These are phyloP conservation scores for Nomada fucata DNA, from an alignment of 2,888 invertebrate genomes.

Conservation along the genomic window DNA sequence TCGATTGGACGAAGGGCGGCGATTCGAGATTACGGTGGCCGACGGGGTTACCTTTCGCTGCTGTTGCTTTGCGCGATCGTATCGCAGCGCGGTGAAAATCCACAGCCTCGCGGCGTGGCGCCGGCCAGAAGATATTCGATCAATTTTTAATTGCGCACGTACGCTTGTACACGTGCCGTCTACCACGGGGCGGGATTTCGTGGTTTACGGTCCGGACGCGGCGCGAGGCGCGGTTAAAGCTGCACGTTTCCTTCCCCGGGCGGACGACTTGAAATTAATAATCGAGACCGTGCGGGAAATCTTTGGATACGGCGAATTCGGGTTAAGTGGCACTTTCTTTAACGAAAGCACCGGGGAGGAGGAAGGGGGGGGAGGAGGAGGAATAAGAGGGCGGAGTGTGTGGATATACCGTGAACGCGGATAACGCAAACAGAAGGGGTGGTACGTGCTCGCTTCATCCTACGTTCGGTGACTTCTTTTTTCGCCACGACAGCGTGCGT, in stretches of 20 bases:
- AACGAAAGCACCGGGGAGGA: background rate
- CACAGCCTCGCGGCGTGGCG: conserved; percentile 38
- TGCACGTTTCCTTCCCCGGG: conserved; percentile 7
- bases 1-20: background rate
- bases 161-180: conserved; percentile 37
- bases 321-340: conserved; percentile 25
- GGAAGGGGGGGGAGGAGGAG: too few relatives aligned
- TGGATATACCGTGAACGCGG: background rate
- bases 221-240: conserved; percentile 39
- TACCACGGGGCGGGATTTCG: conserved; percentile 43
- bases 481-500: background rate
- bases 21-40: background rate
- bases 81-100: conserved; percentile 13
- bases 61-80: background rate
- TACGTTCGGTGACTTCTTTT: background rate
- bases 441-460: background rate
- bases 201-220: conserved; percentile 40
- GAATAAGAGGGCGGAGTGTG: too few relatives aligned
- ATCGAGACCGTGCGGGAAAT: conserved; percentile 22
- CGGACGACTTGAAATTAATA: conserved; percentile 28
- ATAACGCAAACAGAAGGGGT: too few relatives aligned
- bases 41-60: background rate
- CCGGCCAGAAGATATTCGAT: conserved; percentile 58
- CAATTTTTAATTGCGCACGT: conserved; percentile 67
- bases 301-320: background rate